Evolutionary conservation across 2,888 invertebrate genomes (phyloP), one percentile per base, ranked within the genome.

Genomic region (Alitta virens): DNA sequence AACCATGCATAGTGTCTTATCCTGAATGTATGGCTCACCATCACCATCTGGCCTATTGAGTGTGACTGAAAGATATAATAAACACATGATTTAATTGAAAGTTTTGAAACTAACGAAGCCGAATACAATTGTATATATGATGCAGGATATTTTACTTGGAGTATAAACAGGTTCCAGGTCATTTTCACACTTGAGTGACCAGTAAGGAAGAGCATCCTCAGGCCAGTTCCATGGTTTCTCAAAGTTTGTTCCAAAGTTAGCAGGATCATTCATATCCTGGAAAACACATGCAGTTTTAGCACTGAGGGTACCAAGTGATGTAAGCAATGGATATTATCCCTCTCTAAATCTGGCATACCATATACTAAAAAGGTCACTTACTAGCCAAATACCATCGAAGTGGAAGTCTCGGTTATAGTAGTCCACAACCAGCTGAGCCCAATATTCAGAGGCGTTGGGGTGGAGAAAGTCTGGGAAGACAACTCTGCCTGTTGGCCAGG

Each of bases 241-340:
- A 58, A 74, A 71, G 63, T 82, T 80, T 2, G 81, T 82, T n/a
- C 76, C 81, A 68, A 82, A 82, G 65, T 78, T 82, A 2, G 82
- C 78, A 3, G 82, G 82, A 63, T 83, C 82, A 67, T 83, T 83
- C 82, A 83, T 83, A 63, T 83, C 83, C 78, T 78, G 51, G 38
- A 58, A 33, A 12, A 24, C 25, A 25, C 24, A 33, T 33, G 33
- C 5, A 33, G 33, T 33, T 33, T 7, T 7, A 33, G 33, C 33
- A 33, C n/a, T n/a, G n/a, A n/a, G n/a, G 12, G 33, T 33, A 33
- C 12, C 33, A 33, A 12, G 33, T 33, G 33, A 33, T 33, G 12
- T 33, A 33, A n/a, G n/a, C n/a, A n/a, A n/a, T n/a, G n/a, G n/a
- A 7, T 33, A 33, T 33, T 33, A 33, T 33, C 7, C 33, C 12